phyloP scores from a whole-genome alignment of 1,140 invertebrate species.

The Lanistes nyassanus region DNA sequence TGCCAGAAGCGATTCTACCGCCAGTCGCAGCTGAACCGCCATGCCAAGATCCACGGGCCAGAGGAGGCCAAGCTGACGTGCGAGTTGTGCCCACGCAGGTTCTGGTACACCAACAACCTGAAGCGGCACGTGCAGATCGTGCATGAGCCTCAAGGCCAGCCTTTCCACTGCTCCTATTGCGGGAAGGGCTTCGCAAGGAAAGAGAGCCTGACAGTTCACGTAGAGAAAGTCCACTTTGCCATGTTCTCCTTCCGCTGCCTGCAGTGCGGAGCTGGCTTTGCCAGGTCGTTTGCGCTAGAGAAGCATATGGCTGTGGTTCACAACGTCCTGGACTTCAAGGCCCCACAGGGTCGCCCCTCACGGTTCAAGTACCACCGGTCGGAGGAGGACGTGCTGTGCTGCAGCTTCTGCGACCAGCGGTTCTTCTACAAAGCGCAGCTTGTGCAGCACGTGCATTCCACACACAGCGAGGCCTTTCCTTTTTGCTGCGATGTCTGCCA shows the following conservation, averaged over 20 bases:
- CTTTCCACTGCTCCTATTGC: constrained; percentile 56
- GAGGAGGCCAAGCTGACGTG: constrained; percentile 44
- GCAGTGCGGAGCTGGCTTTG: constrained; percentile 43
- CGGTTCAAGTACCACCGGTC: constrained; percentile 45
- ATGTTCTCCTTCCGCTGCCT: constrained; percentile 46
- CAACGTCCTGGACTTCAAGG: constrained; percentile 29
- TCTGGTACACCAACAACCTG: constrained; percentile 47
- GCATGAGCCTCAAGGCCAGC: constrained; percentile 41
- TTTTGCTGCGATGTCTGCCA: constrained; percentile 45
- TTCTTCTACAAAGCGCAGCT: constrained; percentile 55
- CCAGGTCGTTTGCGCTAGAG: constrained; percentile 30
- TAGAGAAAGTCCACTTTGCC: constrained; percentile 49
- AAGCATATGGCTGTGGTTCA: constrained; percentile 48
- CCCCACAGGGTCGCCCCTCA: constrained; percentile 11
- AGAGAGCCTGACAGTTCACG: constrained; percentile 46
- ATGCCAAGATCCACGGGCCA: constrained; percentile 42
- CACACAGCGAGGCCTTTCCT: constrained; percentile 49
- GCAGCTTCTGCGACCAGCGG: constrained; percentile 43
- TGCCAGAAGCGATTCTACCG: constrained; percentile 50
- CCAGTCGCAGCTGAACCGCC: constrained; percentile 46
- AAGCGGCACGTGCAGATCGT: constrained; percentile 43
- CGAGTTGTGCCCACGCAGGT: constrained; percentile 40
- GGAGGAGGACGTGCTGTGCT: constrained; percentile 48
- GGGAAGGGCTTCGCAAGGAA: constrained; percentile 52
- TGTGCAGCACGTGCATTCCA: constrained; percentile 51